phyloP scores from a whole-genome alignment of 2,797 vertebrate species.

The Garrulus glandarius region DNA sequence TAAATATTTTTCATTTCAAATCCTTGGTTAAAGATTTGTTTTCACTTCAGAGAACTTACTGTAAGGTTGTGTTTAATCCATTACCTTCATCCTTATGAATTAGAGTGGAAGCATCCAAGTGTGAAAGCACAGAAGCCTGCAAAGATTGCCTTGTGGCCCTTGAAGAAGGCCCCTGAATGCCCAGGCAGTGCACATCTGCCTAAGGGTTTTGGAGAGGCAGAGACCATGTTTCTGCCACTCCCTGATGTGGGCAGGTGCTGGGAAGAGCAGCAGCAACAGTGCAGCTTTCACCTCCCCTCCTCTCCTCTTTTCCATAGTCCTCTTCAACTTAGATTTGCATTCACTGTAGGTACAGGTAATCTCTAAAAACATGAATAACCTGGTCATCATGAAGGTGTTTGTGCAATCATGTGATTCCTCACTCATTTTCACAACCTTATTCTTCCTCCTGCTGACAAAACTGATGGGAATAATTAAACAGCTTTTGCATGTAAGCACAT shows the following conservation, averaged over 20 bases:
- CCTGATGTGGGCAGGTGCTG: background rate
- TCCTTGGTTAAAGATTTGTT: background rate
- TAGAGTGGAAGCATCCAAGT: background rate
- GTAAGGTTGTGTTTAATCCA: background rate
- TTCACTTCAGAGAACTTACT: background rate
- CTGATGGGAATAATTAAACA: background rate
- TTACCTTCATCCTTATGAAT: background rate
- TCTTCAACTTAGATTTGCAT: background rate
- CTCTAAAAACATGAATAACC: background rate
- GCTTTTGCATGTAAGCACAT: background rate
- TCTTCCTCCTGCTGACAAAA: background rate
- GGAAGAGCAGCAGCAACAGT: background rate
- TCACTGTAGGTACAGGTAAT: background rate
- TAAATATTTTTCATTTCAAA: background rate
- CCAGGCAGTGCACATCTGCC: accelerated
- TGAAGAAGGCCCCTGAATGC: background rate
- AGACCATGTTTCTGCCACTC: background rate
- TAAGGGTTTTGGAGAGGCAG: background rate
- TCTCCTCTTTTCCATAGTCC: background rate
- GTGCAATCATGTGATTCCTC: background rate
- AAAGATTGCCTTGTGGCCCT: background rate
- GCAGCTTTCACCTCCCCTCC: accelerated
- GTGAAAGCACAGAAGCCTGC: background rate
- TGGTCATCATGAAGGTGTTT: background rate
- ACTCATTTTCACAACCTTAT: background rate